These are phyloP conservation scores for Aphaenogaster rudis DNA, from an alignment of 1,140 invertebrate species.

Conservation along the genomic window DNA sequence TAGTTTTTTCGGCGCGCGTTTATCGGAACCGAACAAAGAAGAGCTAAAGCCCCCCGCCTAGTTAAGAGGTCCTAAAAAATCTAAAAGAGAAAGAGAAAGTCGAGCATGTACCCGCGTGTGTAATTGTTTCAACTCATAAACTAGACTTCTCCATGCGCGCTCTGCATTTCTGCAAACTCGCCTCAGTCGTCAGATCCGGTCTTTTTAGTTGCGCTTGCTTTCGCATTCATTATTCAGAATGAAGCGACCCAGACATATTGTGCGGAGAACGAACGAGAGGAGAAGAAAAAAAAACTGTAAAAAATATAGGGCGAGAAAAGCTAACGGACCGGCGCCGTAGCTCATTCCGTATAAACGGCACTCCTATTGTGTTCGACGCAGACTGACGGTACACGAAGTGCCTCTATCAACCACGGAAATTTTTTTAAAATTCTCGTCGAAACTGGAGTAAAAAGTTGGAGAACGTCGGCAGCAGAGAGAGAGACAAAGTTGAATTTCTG, in stretches of 20 bases:
- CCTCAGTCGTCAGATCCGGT: not conserved
- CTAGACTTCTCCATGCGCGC: not conserved
- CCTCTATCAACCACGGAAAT: not conserved
- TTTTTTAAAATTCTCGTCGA: slow-evolving; percentile 1
- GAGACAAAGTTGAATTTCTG: not conserved
- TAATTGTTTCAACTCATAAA: slow-evolving; percentile 20
- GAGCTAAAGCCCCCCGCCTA: not conserved
- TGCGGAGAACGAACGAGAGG: not conserved
- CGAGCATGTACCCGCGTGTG: not conserved
- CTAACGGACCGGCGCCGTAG: not conserved
- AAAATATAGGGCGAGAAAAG: slow-evolving; percentile 19
- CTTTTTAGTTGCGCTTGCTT: slow-evolving; percentile 17
- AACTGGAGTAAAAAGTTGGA: slow-evolving; percentile 11
- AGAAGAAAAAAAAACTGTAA: not conserved
- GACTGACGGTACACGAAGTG: not conserved
- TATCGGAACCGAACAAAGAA: not conserved
- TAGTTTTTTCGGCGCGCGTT: not conserved
- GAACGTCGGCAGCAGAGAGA: not conserved
- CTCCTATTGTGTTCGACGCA: slow-evolving; percentile 20
- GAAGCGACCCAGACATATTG: slow-evolving; percentile 4
- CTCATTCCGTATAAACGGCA: not conserved
- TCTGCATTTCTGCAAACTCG: not conserved
- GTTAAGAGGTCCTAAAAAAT: not conserved
- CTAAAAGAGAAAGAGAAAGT: not conserved
- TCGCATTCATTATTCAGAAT: slow-evolving; percentile 19